Evolutionary conservation across 35 echinoderm and acorn worm genomes (phyloP).

Genomic region (Heliocidaris erythrogramma): DNA sequence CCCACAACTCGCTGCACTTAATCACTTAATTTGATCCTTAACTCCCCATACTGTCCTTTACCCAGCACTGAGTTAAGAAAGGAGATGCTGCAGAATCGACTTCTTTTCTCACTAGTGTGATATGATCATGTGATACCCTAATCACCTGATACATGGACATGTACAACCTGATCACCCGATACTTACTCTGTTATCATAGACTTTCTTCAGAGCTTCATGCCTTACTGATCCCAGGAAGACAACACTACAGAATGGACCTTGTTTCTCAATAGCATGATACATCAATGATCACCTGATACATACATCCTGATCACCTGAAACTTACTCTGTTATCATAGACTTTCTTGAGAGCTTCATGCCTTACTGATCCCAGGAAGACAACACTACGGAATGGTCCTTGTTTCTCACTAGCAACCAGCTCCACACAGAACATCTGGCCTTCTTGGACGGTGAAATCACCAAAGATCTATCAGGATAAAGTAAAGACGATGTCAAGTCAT

Average conservation of each 20-base stretch:
- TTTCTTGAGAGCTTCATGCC: constrained; percentile 82
- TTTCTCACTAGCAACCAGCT: constrained; percentile 89
- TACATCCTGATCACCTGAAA: background rate
- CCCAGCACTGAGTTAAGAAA: too few species aligned
- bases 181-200: constrained; percentile 92
- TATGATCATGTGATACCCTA: too few species aligned
- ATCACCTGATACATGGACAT: too few species aligned
- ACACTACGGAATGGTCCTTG: constrained; percentile 94
- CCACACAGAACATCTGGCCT: constrained; percentile 93
- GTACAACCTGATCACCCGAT: background rate
- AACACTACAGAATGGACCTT: constrained; percentile 84
- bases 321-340: constrained; percentile 98
- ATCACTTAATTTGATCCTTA: too few species aligned
- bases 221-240: constrained; percentile 80
- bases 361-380: constrained; percentile 88
- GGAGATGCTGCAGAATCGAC: too few species aligned
- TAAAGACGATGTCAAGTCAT: background rate
- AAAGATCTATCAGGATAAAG: constrained; percentile 69
- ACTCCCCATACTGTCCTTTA: too few species aligned
- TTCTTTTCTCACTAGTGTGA: too few species aligned
- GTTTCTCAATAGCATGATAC: constrained; percentile 63
- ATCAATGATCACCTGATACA: background rate
- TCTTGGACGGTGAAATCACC: constrained; percentile 92
- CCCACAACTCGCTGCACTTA: too few species aligned
- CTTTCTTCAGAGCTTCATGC: constrained; percentile 84